Percentiles rank a stretch among this genome's conserved stretches.
phyloP scores from a whole-genome alignment of 2,797 vertebrate species.

The Podarcis lilfordi region DNA sequence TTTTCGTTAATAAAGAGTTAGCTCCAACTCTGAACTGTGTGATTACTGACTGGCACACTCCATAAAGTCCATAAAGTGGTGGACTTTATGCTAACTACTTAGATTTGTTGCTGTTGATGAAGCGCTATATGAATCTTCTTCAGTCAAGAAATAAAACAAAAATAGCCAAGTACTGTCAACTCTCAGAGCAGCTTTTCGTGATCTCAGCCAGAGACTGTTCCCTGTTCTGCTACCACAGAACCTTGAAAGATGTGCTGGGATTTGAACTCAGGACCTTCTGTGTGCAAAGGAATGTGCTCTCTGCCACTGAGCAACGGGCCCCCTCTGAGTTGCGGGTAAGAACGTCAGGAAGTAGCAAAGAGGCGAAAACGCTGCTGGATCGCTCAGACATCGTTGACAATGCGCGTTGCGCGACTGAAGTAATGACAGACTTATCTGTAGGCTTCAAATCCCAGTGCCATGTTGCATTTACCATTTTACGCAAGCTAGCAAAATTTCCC shows the following conservation, averaged over 20 bases:
- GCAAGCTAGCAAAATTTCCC: constrained; percentile 51
- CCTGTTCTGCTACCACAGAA: not conserved
- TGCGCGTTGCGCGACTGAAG: not conserved
- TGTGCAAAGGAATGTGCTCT: not conserved
- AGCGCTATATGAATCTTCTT: no score
- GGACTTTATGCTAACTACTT: no score
- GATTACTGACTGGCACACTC: not conserved
- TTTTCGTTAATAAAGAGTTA: no score
- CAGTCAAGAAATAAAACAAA: not conserved
- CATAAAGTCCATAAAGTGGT: no score
- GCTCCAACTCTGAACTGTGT: no score
- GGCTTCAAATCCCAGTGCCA: constrained; percentile 40
- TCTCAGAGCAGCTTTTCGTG: not conserved
- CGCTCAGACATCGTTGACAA: not conserved
- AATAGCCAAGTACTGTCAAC: not conserved
- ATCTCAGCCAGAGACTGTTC: not conserved
- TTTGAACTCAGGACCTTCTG: not conserved
- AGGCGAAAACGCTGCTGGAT: not conserved
- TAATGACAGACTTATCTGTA: constrained; percentile 50
- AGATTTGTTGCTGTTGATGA: no score
- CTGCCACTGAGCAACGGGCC: not conserved
- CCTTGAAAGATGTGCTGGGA: not conserved
- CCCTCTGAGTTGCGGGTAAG: no score
- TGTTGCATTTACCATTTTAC: constrained; percentile 46
- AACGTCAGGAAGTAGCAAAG: not conserved